These are phyloP conservation scores for Periophthalmus modestus DNA, from an alignment of 2,113 vertebrate genomes.

Conservation along the genomic window DNA sequence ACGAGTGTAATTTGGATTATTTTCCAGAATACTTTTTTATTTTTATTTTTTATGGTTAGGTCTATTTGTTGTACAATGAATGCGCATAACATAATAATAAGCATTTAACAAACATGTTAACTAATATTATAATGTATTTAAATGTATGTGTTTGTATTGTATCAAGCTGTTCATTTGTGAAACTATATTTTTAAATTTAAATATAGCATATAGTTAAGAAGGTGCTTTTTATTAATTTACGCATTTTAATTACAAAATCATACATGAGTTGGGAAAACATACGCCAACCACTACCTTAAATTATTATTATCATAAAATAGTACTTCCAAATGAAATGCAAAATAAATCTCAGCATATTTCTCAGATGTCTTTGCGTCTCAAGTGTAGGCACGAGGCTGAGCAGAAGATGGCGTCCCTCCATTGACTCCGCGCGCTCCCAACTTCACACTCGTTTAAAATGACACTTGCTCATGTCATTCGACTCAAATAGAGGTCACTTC, in stretches of 20 bases:
- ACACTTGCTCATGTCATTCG: conserved; percentile 69
- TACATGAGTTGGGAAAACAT: too few relatives aligned
- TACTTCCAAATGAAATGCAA: not conserved
- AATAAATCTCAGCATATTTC: not conserved
- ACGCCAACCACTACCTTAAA: too few relatives aligned
- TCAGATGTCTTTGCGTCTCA: not conserved
- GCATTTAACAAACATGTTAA: not conserved
- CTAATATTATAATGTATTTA: too few relatives aligned
- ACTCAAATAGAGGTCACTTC: conserved; percentile 74
- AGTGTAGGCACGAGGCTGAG: conserved; percentile 27
- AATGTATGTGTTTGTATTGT: too few relatives aligned
- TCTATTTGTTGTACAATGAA: not conserved
- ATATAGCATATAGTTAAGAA: too few relatives aligned
- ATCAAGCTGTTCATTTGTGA: too few relatives aligned
- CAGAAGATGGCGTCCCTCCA: conserved; percentile 57
- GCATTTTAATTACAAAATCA: too few relatives aligned
- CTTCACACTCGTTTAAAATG: conserved; percentile 57
- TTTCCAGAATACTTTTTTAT: too few relatives aligned
- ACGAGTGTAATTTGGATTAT: too few relatives aligned
- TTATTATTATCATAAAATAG: not conserved
- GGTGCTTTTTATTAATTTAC: too few relatives aligned
- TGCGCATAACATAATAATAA: not conserved
- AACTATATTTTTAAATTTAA: too few relatives aligned
- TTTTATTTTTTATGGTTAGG: too few relatives aligned
- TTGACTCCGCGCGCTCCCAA: conserved; percentile 62